Conservation (phyloP, 2,797 vertebrate genomes). For the Antennarius maculatus region DNA sequence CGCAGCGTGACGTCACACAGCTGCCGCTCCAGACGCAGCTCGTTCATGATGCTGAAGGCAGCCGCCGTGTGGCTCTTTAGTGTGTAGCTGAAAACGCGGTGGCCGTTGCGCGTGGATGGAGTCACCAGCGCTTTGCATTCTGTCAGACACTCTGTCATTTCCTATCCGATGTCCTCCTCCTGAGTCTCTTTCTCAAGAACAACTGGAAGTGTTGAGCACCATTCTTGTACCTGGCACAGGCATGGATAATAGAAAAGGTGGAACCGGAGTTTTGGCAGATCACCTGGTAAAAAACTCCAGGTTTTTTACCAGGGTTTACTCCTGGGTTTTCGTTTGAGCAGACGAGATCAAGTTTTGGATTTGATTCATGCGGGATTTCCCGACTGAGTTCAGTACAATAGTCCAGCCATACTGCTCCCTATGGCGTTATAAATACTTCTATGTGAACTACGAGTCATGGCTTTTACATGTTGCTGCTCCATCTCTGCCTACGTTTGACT, state of each 20-base stretch:
- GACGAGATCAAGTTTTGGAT: slow-evolving; percentile 14
- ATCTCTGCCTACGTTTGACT: slow-evolving; percentile 15
- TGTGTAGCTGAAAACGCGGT: slow-evolving; percentile 93
- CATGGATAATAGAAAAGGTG: slow-evolving; percentile 38
- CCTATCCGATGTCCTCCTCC: slow-evolving; percentile 68
- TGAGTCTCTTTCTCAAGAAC: slow-evolving; percentile 70
- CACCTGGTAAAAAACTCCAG: not conserved
- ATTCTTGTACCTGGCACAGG: slow-evolving; percentile 59
- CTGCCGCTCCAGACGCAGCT: slow-evolving; percentile 87
- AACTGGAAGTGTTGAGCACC: slow-evolving; percentile 36
- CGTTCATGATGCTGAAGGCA: slow-evolving; percentile 93
- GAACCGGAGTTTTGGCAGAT: slow-evolving; percentile 4
- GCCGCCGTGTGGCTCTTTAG: slow-evolving; percentile 92
- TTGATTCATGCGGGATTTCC: slow-evolving; percentile 38
- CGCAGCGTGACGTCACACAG: slow-evolving; percentile 93
- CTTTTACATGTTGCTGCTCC: slow-evolving; percentile 28
- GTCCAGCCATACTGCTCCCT: slow-evolving; percentile 44
- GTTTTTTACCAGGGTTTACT: too few relatives aligned
- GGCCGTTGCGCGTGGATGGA: slow-evolving; percentile 88
- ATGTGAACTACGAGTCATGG: slow-evolving; percentile 32
- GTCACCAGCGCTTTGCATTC: slow-evolving; percentile 95
- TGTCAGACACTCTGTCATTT: slow-evolving; percentile 83
- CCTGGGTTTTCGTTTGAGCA: slow-evolving; percentile 15
- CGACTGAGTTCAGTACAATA: slow-evolving; percentile 47
- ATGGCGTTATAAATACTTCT: slow-evolving; percentile 41